A percentile compares a stretch with the other conserved stretches of the same genome.
Evolutionary conservation across 2,888 invertebrate genomes (phyloP).

Genomic region (Thymelicus lineola): DNA sequence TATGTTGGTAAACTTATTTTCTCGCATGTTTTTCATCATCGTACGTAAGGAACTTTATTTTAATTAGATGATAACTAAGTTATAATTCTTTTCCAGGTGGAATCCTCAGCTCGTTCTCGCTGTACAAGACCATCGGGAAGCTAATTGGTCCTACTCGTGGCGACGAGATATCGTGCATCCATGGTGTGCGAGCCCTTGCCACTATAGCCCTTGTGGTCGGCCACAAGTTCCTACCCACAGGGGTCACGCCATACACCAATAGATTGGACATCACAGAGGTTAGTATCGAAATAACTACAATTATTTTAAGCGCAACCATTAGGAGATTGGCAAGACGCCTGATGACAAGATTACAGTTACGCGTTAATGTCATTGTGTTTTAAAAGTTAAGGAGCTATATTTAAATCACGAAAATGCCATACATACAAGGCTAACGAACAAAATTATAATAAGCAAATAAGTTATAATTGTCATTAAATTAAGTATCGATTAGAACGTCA

Average conservation of each 20-base stretch:
- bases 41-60: too few species aligned
- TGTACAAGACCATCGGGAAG: slow-evolving; percentile 86
- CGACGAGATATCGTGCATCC: slow-evolving; percentile 88
- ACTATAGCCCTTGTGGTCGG: slow-evolving; percentile 87
- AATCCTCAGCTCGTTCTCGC: slow-evolving; percentile 86
- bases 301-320: slow-evolving; percentile 34
- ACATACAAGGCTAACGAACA: too few species aligned
- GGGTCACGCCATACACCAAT: slow-evolving; percentile 87
- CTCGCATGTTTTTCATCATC: too few species aligned
- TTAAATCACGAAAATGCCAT: background rate
- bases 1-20: too few species aligned
- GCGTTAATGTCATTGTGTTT: slow-evolving; percentile 23
- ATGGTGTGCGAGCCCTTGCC: slow-evolving; percentile 88
- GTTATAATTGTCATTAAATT: too few species aligned
- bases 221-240: slow-evolving; percentile 88
- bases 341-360: slow-evolving; percentile 32
- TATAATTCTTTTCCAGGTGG: slow-evolving; percentile 55
- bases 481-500: too few species aligned
- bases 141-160: slow-evolving; percentile 80
- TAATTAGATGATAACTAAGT: too few species aligned
- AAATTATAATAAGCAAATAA: too few species aligned
- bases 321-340: slow-evolving; percentile 35
- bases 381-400: slow-evolving; percentile 29
- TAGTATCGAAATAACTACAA: slow-evolving; percentile 41
- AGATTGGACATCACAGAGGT: slow-evolving; percentile 86